Conservation (phyloP, 2,888 invertebrate species). For the Imbricaverruca yamaguchii region DNA sequence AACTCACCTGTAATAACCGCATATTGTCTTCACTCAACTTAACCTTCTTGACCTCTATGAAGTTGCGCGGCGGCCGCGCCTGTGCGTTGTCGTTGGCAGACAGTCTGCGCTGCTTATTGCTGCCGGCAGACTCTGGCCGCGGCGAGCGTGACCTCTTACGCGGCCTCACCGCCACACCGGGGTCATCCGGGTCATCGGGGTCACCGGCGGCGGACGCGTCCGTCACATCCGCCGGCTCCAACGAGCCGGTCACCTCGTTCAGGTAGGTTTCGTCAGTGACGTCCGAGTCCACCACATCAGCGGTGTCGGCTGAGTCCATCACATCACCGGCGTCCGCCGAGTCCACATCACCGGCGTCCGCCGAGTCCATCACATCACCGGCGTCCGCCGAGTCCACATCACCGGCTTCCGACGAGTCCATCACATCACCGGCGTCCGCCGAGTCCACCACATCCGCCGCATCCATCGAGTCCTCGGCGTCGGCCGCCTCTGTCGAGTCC, state of each 20-base stretch:
- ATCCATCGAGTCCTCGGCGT: background rate
- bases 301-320: background rate
- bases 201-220: background rate
- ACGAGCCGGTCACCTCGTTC: no score
- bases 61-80: background rate
- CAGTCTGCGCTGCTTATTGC: background rate
- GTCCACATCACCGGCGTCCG: background rate
- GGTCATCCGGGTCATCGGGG: background rate
- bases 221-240: background rate
- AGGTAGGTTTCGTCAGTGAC: background rate
- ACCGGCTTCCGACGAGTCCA: background rate
- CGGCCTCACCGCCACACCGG: background rate
- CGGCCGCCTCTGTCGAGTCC: background rate
- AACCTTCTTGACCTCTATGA: background rate
- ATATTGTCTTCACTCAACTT: background rate
- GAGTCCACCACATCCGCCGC: background rate
- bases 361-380: background rate
- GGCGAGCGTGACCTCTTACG: background rate
- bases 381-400: background rate
- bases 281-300: background rate
- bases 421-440: background rate
- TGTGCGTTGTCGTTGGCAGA: background rate
- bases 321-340: background rate
- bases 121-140: background rate
- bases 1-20: background rate